phyloP scores from a whole-genome alignment of 2,888 invertebrate genomes.

The Drosophila fulvimacula region DNA sequence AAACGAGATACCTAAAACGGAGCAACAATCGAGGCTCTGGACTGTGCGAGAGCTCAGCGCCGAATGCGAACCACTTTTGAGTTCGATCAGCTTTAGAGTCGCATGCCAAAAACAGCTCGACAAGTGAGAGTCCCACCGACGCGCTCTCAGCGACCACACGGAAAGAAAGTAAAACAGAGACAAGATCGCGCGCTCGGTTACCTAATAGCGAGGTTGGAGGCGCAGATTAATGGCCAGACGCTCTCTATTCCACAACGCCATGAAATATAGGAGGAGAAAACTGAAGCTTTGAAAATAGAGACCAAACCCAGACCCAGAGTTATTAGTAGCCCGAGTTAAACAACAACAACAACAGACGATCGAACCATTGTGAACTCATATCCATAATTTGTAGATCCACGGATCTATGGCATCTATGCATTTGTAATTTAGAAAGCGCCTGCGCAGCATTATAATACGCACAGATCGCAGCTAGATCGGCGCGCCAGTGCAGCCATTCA shows the following conservation, averaged over 20 bases:
- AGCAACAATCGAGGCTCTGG: conserved; percentile 54
- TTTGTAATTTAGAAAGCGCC: conserved; percentile 72
- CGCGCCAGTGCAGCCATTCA: conserved; percentile 15
- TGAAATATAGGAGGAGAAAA: conserved; percentile 71
- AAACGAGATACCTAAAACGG: conserved; percentile 37
- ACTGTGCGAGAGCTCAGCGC: conserved; percentile 43
- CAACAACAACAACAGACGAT: conserved; percentile 12
- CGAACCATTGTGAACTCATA: conserved; percentile 45
- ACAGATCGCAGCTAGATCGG: conserved; percentile 21
- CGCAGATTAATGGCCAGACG: conserved; percentile 65
- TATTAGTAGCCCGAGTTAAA: conserved; percentile 6
- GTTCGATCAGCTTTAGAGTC: conserved; percentile 30
- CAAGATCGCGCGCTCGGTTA: conserved; percentile 57
- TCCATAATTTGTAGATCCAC: conserved; percentile 45
- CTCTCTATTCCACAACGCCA: conserved; percentile 42
- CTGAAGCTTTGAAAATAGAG: conserved; percentile 55
- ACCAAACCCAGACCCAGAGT: conserved; percentile 12
- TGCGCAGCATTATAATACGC: conserved; percentile 34
- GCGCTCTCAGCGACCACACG: conserved; percentile 35
- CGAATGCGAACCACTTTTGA: conserved; percentile 67
- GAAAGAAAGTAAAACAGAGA: conserved; percentile 65
- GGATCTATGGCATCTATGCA: conserved; percentile 30
- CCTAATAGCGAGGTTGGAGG: conserved; percentile 52
- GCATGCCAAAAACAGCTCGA: not conserved
- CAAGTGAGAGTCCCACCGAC: conserved; percentile 54